Base-by-base conservation (phyloP, 2,797 vertebrate species). In the Phoeniculus purpureus region DNA sequence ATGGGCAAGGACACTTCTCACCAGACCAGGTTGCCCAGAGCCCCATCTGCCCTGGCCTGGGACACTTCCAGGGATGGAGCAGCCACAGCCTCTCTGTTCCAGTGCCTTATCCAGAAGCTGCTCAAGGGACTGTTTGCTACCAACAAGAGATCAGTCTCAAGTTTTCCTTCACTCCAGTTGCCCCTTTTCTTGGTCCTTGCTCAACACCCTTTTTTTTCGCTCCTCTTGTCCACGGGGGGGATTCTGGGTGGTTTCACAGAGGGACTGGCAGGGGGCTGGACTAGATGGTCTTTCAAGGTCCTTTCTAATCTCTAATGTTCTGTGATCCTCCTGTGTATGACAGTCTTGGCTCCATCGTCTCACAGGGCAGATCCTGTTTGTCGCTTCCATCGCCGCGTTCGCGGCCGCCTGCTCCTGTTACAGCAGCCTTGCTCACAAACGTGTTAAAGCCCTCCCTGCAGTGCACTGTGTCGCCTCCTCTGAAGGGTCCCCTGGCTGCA, bases 101-200 rank as follows among this genome's bases (percentile, higher is more conserved):
- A n/a, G 2, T 5, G 15, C 66, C 43, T 65, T 54, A 8, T 31
- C 43, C 59, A 59, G 27, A 59, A 51, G 22, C 26, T 29, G 7
- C 29, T 47, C 62, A 50, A 21, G 54, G 13, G 12, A 40, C 37
- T 26, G 7, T 58, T 81, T 60, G 12, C 31, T 56, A 29, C 34
- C 19, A 47, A 22, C 50, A 48, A 40, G 40, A 70, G 60, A 27
- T 7, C 0, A 0, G 2, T 40, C n/a, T 85, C 0, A 0, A 23
- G 11, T 37, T 83, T 81, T 59, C 3, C 10, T 56, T 84, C 3
- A 0, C 45, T 72, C 23, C 50, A 9, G 7, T 43, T 85, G 20
- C 7, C 2, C 8, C 5, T 80, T 77, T 60, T 60, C 21, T 78
- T 81, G 6, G 18, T 83, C 68, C 27, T 61, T 83, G 20, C 59